Base-by-base conservation (phyloP, 2,888 invertebrate genomes). In the Eurois occulta region DNA sequence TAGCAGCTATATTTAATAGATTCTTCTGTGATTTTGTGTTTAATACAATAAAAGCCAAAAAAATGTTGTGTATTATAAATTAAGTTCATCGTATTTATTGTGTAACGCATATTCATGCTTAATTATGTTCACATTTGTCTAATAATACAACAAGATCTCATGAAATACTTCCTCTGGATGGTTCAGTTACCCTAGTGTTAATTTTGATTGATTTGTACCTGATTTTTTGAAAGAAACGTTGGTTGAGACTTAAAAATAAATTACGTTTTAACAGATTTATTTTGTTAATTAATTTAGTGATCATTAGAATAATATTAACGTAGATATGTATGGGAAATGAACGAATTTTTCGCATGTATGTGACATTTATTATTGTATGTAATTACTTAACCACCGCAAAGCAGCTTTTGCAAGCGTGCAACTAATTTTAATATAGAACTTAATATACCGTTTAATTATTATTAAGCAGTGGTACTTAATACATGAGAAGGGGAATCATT, bases 171-270 rank as follows among this genome's bases (percentile, higher is more conserved):
- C 95, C 95, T 94, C 91, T 93, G 92, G 92, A 92, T 93, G 91
- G 1, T 95, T 95, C 93, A 95, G 96, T 96, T 96, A 96, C 96
- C 96, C 94, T 96, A 95, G 95, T 93, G 87, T 94, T 96, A 95
- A 94, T 95, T 96, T 95, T 91, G 90, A 93, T 95, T 96, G 91
- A 95, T 96, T 96, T 96, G 96, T 96, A 96, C 96, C 96, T 96
- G 96, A 96, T 96, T 96, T 96, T 94, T 90, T 85, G 81, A 91
- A 91, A 91, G 90, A 92, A 91, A 91, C 91, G 93, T 94, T 95
- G 93, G 94, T 94, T 92, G 95, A 94, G 93, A 95, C 94, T 95
- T 95, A 94, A 94, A 87, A 87, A 64, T 72, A 76, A 94, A 93
- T 94, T 95, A 94, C 91, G 93, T 95, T 93, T 93, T 92, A 93